phyloP scores from a whole-genome alignment of 2,113 vertebrate species.

The Miniopterus natalensis region DNA sequence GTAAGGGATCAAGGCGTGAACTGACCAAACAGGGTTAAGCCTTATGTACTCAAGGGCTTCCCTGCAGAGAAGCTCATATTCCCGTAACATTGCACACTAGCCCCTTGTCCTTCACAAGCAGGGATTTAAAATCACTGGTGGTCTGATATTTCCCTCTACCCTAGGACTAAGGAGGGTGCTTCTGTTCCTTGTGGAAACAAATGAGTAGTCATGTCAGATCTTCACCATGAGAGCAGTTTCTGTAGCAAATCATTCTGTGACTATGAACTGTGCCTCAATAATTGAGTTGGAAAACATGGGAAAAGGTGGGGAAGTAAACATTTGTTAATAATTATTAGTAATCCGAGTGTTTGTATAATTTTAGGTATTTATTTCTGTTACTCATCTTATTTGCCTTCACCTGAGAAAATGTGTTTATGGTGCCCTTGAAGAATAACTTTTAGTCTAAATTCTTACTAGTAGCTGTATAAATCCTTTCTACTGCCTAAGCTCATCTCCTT shows the following conservation, averaged over 20 bases:
- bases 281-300: slow-evolving; percentile 49
- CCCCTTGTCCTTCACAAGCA: not conserved
- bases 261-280: slow-evolving; percentile 73
- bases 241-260: slow-evolving; percentile 78
- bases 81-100: not conserved
- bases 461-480: not conserved
- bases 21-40: not conserved
- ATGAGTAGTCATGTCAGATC: slow-evolving; percentile 54
- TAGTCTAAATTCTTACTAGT: not conserved
- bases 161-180: slow-evolving; percentile 63
- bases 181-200: slow-evolving; percentile 64
- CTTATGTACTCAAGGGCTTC: not conserved
- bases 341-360: not conserved
- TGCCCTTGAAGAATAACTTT: slow-evolving; percentile 1
- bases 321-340: not conserved
- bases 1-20: not conserved
- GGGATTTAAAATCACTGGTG: slow-evolving; percentile 29
- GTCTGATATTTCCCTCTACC: slow-evolving; percentile 12
- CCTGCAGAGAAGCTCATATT: not conserved
- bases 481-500: not conserved
- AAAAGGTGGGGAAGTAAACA: not conserved
- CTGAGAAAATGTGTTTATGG: not conserved
- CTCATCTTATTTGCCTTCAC: not conserved
- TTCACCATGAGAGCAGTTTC: slow-evolving; percentile 77
- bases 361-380: not conserved